Evolutionary conservation across 1,140 invertebrate genomes (phyloP), one percentile per base, ranked within the genome.

Genomic region (Tetramorium simillimum): DNA sequence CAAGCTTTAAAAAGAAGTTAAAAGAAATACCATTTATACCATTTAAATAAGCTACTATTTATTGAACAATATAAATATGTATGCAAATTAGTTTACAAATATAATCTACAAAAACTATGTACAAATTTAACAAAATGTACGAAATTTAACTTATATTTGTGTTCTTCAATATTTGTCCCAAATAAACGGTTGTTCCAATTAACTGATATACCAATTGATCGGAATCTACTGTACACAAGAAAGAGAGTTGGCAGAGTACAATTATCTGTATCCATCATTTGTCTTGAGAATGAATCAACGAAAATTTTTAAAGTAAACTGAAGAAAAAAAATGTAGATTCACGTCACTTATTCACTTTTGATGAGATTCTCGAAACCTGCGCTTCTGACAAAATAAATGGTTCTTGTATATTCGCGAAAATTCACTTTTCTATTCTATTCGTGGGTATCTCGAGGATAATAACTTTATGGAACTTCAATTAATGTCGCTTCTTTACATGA

Each of bases 381-480:
- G 5, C 2, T n/a, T 40, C n/a, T 21, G 14, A 21, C 14, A 80
- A 67, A 51, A 67, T 67, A 67, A 80, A 53, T 28, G 12, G 16
- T 33, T 40, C 16, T 9, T 18, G 10, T 67, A 51, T 51, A 12
- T 24, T n/a, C 14, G 21, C 14, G 21, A 24, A 33, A 51, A 14
- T 4, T 51, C 46, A 53, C 37, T 69, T 69, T 78, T 49, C 28
- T 51, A 33, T 51, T 62, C 56, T 18, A 60, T 43, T 28, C n/a
- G 46, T 67, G 40, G 24, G 60, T 24, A 69, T 69, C 16, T 80
- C 62, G 12, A 37, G 21, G 46, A 80, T 80, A 80, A 80, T 80
- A 69, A 80, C 63, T 69, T 53, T 12, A 5, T 40, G 14, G 33
- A 69, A 56, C 33, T 80, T 69, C 77, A 80, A 69, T 80, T 80